These are phyloP conservation scores for Platyura marginata DNA, from an alignment of 1,140 invertebrate species.

Conservation along the genomic window DNA sequence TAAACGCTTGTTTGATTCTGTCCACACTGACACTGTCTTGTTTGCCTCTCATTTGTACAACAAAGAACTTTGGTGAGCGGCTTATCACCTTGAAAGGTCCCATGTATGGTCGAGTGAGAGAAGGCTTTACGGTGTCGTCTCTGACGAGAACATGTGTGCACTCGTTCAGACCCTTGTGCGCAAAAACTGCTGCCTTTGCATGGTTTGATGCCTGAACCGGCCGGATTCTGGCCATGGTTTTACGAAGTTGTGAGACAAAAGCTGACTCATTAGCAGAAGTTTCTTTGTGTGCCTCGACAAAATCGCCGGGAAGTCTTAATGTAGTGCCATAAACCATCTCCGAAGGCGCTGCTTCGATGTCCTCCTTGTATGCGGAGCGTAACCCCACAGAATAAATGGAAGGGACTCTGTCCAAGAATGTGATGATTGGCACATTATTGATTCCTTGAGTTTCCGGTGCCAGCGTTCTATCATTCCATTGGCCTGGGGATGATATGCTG, in stretches of 20 bases:
- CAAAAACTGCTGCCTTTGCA: not conserved
- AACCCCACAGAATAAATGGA: constrained; percentile 24
- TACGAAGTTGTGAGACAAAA: not conserved
- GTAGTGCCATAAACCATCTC: constrained; percentile 11
- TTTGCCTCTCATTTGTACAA: not conserved
- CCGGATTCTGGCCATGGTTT: not conserved
- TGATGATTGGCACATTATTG: constrained; percentile 13
- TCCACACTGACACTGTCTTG: not conserved
- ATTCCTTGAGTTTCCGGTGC: constrained; percentile 22
- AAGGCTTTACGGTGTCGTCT: not conserved
- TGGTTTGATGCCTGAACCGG: not conserved
- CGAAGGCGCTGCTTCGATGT: constrained; percentile 14
- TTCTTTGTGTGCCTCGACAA: not conserved
- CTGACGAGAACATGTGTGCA: not conserved
- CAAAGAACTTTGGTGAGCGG: not conserved
- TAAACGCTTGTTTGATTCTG: not conserved
- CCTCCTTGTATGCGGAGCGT: constrained; percentile 14
- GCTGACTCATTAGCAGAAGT: not conserved
- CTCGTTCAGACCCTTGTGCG: not conserved
- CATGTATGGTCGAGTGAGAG: not conserved
- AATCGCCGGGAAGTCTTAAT: constrained; percentile 11
- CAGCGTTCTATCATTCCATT: constrained; percentile 25
- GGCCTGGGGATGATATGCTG: constrained; percentile 20
- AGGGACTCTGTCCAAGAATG: constrained; percentile 16
- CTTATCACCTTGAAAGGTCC: not conserved